Percentiles rank a stretch among this genome's conserved stretches.
Evolutionary conservation across 2,888 invertebrate genomes (phyloP).

Genomic region (Masnerella sp.): DNA sequence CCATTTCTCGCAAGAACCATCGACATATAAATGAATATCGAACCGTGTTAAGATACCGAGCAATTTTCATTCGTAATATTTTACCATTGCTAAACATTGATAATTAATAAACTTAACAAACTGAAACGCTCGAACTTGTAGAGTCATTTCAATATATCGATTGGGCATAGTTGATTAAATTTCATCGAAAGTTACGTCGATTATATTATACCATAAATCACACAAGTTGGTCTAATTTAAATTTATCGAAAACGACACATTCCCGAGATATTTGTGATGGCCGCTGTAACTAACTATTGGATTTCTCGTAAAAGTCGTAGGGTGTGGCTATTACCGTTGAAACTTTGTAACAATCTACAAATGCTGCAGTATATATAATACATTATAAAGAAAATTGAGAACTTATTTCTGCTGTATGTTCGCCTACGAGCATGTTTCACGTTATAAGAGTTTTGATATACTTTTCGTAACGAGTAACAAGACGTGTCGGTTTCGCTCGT

Average conservation of each 20-base stretch:
- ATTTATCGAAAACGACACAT: slow-evolving; percentile 33
- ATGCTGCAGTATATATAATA: slow-evolving; percentile 21
- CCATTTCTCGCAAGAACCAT: no score
- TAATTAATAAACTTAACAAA: slow-evolving; percentile 3
- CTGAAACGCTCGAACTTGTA: no score
- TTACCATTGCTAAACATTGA: slow-evolving; percentile 6
- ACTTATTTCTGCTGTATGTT: slow-evolving; percentile 12
- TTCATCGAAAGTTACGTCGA: slow-evolving; percentile 21
- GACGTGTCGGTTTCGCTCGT: no score
- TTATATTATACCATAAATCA: slow-evolving; percentile 29
- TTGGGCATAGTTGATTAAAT: slow-evolving; percentile 19
- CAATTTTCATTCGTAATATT: no score
- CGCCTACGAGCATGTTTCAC: neutral
- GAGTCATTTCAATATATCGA: slow-evolving; percentile 16
- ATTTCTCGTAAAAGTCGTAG: slow-evolving; percentile 29
- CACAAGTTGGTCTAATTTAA: slow-evolving; percentile 26
- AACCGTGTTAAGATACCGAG: no score
- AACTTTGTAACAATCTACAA: slow-evolving; percentile 32
- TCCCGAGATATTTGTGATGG: slow-evolving; percentile 25
- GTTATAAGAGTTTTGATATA: neutral
- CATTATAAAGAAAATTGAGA: slow-evolving; percentile 18
- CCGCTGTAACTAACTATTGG: slow-evolving; percentile 25
- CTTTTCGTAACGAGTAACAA: neutral
- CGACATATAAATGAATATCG: no score
- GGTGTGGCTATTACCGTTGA: slow-evolving; percentile 33